Evolutionary conservation across 2,797 vertebrate species (phyloP).

Genomic region (Crenuchus spilurus): DNA sequence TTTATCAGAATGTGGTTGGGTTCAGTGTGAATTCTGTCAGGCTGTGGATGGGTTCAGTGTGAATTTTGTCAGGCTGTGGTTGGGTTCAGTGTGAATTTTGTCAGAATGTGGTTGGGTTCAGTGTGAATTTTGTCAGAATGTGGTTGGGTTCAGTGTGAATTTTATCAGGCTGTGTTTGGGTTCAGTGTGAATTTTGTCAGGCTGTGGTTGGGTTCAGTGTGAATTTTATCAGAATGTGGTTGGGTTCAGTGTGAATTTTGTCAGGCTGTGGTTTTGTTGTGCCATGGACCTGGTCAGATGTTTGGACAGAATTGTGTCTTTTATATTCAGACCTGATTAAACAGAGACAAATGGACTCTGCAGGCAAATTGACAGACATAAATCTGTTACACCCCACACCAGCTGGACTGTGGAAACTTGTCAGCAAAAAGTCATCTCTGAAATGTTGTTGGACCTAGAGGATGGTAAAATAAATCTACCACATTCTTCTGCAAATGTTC

Average conservation of each 20-base stretch:
- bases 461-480: conserved; percentile 13
- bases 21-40: too few species aligned
- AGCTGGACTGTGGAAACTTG: conserved; percentile 5
- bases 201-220: not conserved
- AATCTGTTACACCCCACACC: conserved; percentile 21
- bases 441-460: conserved; percentile 1
- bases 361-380: not conserved
- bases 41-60: too few species aligned
- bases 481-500: conserved; percentile 9
- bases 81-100: too few species aligned
- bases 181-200: not conserved
- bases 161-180: not conserved
- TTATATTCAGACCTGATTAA: too few species aligned
- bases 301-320: not conserved
- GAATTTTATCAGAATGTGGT: not conserved
- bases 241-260: not conserved
- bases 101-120: too few species aligned
- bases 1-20: too few species aligned
- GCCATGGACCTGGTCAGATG: too few species aligned
- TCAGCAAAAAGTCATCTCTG: conserved; percentile 14
- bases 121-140: too few species aligned
- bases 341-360: not conserved
- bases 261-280: not conserved
- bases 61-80: too few species aligned
- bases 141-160: too few species aligned